Base-by-base conservation (phyloP, 1,140 invertebrate species). In the Hyphantria cunea region DNA sequence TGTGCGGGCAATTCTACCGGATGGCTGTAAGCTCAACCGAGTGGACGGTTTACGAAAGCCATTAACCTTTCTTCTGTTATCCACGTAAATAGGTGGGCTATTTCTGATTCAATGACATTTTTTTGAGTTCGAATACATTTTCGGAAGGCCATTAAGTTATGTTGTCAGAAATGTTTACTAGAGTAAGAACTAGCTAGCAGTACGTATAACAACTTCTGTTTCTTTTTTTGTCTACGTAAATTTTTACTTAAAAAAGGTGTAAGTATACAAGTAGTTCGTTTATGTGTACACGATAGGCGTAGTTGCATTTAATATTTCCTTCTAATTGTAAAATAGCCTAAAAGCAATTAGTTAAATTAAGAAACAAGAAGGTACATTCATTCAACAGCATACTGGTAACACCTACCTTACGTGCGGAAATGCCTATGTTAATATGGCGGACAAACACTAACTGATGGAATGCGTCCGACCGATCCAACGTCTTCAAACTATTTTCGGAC, bases 341-440 rank as follows among this genome's bases (percentile, higher is more conserved):
- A 11, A 37, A 2, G 34, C 34, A 8, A 10, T 11, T 2, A 37
- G 34, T 37, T 11, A 37, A 37, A 49, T 58, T 39, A 45, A 41
- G 48, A 48, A 13, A 58, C 44, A 58, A 49, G 10, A 58, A 17
- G 11, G 34, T 32, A 47, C 55, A 39, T 49, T 58, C 44, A 58
- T 58, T 58, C 32, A 51, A 15, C 8, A 25, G 7, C 6, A 6
- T n/a, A 25, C 11, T 31, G 10, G 14, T 45, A 58, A 49, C 55
- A 49, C 32, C 11, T 44, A 44, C 41, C 44, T 58, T 33, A 58
- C 55, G 42, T 49, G 48, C 45, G 33, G 55, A 58, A 58, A 58
- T 58, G 55, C 55, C 53, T 48, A 58, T 58, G 55, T 48, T 58
- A 58, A 58, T 58, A 58, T 39, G 55, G 44, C 55, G 45, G 45